Evolutionary conservation across 2,888 invertebrate species (phyloP), one percentile per base, ranked within the genome.

Genomic region (Stenoptilia bipunctidactyla): DNA sequence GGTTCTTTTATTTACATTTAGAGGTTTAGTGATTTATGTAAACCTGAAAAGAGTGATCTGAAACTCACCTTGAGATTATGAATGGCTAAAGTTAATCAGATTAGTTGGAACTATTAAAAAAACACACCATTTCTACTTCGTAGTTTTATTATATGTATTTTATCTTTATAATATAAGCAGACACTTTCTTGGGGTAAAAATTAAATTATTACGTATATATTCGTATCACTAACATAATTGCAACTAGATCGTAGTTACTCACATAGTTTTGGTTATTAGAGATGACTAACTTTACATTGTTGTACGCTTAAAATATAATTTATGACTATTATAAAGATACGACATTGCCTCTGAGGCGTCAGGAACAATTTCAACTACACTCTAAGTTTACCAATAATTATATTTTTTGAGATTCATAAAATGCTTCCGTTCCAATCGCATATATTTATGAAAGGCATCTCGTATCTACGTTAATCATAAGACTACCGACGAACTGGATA

Each of bases 311-410:
- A 61, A 65, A 65, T 15, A 33, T 33, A 15, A 38, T 10, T 34
- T 34, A 56, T 67, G 57, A 65, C 63, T 62, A 67, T 71, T 57
- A 63, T 61, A 63, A 66, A 73, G 73, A 76, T 75, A 79, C 67
- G 70, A 71, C 66, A 61, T 67, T 79, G 83, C 82, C 82, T 82
- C 76, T 60, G 61, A 83, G 83, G 80, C 82, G 63, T 74, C 80
- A 83, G 83, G 83, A 83, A 83, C 83, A 82, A 77, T 79, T 77
- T 79, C 66, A 70, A 67, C 83, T 83, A 83, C 82, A 64, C 75
- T 66, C 82, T 83, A 83, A 71, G 69, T 74, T 20, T 67, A 76
- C 72, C 75, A 69, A 79, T 75, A 71, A 60, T 59, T 63, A 62
- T 65, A 58, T 55, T 69, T 64, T 57, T 60, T 61, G 73, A 75